phyloP scores from a whole-genome alignment of 2,888 invertebrate species.

The Ophion costatus region DNA sequence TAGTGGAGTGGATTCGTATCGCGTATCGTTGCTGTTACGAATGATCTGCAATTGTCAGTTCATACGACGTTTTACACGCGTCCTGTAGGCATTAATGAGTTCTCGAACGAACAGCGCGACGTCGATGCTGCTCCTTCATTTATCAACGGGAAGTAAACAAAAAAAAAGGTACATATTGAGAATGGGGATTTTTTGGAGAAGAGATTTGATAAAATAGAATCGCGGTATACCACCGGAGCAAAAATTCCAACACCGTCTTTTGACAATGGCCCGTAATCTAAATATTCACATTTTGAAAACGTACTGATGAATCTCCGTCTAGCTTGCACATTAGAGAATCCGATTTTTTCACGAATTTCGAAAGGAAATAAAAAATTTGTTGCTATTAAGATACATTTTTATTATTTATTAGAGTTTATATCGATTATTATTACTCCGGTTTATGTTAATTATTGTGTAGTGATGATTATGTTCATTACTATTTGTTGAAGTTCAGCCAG shows the following conservation, averaged over 20 bases:
- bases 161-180: not conserved
- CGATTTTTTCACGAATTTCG: no score
- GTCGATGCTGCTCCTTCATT: not conserved
- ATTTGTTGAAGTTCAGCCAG: no score
- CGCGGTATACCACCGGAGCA: not conserved
- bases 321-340: no score
- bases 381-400: no score
- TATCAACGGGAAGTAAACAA: not conserved
- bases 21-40: not conserved
- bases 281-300: not conserved
- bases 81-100: not conserved
- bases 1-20: constrained; percentile 5
- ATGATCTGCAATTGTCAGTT: not conserved
- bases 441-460: no score
- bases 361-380: no score
- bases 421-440: no score
- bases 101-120: not conserved
- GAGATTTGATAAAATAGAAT: not conserved
- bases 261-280: not conserved
- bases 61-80: not conserved
- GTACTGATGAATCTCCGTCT: not conserved
- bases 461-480: no score
- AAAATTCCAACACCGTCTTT: no score
- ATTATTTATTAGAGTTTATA: no score
- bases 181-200: not conserved